A percentile compares a stretch with the other conserved stretches of the same genome.
Conservation (phyloP, 2,888 invertebrate genomes). For the Limulus polyphemus region DNA sequence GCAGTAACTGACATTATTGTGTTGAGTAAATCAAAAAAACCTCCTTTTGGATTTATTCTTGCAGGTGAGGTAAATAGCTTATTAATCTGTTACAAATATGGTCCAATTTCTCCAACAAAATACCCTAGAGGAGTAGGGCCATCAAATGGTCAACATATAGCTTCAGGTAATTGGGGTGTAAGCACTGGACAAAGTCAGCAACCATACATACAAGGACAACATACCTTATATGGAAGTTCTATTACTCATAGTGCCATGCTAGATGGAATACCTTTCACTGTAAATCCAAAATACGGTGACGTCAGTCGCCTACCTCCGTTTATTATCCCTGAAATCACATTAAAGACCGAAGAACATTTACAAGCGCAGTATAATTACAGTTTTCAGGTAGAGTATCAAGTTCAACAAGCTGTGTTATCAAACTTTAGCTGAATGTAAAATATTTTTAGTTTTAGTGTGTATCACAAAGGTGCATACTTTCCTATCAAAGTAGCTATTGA, state of each 20-base stretch:
- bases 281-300: slow-evolving; percentile 1
- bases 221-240: background rate
- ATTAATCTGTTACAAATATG: slow-evolving; percentile 68
- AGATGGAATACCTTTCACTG: slow-evolving; percentile 1
- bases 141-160: too few species aligned
- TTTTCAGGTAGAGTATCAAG: background rate
- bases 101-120: slow-evolving; percentile 27
- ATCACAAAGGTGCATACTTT: too few species aligned
- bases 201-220: background rate
- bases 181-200: background rate
- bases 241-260: background rate
- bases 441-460: too few species aligned
- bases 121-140: too few species aligned
- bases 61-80: slow-evolving; percentile 93
- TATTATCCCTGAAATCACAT: background rate
- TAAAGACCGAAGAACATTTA: background rate
- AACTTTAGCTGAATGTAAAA: background rate
- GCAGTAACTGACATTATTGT: slow-evolving; percentile 87
- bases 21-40: slow-evolving; percentile 67
- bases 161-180: too few species aligned
- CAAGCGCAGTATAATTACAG: background rate
- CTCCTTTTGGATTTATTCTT: slow-evolving; percentile 74
- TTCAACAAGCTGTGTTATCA: background rate
- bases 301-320: background rate
- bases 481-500: too few species aligned